phyloP scores from a whole-genome alignment of 2,113 vertebrate species.

The Vanacampus margaritifer region DNA sequence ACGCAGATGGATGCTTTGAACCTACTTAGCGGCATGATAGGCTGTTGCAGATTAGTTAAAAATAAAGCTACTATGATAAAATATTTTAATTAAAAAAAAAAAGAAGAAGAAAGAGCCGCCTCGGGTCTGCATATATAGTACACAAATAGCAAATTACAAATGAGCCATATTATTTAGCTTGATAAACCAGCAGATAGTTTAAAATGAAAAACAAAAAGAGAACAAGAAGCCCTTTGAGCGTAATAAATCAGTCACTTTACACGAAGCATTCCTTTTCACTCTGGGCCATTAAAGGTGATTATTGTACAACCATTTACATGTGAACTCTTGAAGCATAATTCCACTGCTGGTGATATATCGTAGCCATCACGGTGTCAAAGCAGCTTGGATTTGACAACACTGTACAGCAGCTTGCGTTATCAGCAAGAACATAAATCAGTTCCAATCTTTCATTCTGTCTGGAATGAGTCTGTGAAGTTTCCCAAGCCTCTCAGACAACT shows the following conservation, averaged over 20 bases:
- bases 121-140: no score
- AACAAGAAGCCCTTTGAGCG: no score
- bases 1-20: no score
- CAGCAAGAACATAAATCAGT: neutral
- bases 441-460: neutral
- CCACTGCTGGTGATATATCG: constrained; percentile 22
- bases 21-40: no score
- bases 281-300: constrained; percentile 7
- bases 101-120: no score
- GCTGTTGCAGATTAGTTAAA: no score
- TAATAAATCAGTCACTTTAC: neutral
- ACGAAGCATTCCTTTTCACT: constrained; percentile 6
- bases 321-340: neutral
- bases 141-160: no score
- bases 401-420: neutral
- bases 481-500: neutral
- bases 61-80: no score
- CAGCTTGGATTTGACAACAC: constrained; percentile 4
- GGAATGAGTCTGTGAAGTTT: neutral
- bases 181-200: no score
- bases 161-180: no score
- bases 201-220: no score
- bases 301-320: neutral
- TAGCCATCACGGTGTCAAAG: constrained; percentile 3
- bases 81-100: no score